Percentiles rank a stretch among this genome's conserved stretches.
phyloP scores from a whole-genome alignment of 2,113 vertebrate species.

The Psettodes erumei region DNA sequence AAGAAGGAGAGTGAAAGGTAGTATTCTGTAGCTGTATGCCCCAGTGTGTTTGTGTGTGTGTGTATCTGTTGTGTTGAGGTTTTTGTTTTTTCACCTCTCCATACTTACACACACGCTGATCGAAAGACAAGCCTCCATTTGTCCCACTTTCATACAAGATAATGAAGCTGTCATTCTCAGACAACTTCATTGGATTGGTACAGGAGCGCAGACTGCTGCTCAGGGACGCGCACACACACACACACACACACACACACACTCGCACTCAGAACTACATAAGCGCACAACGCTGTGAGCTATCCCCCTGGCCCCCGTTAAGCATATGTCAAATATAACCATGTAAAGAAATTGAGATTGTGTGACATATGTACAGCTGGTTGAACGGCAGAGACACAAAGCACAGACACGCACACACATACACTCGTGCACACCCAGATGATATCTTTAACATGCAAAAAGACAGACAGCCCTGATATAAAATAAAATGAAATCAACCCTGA shows the following conservation, averaged over 20 bases:
- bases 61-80: slow-evolving; percentile 10
- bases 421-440: slow-evolving; percentile 52
- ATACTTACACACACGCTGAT: slow-evolving; percentile 85
- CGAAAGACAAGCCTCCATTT: slow-evolving; percentile 99
- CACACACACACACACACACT: slow-evolving; percentile 43
- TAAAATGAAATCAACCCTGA: slow-evolving; percentile 81
- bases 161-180: slow-evolving; percentile 99
- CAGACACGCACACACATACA: slow-evolving; percentile 13
- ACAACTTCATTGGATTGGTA: slow-evolving; percentile 97
- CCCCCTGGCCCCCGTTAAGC: slow-evolving; percentile 75
- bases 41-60: neutral
- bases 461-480: slow-evolving; percentile 71
- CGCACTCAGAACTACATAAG: slow-evolving; percentile 28
- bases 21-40: neutral
- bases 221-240: slow-evolving; percentile 48
- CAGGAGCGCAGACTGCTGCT: slow-evolving; percentile 80
- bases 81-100: slow-evolving; percentile 57
- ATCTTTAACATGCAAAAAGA: slow-evolving; percentile 77
- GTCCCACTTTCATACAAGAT: slow-evolving; percentile 99
- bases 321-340: slow-evolving; percentile 83
- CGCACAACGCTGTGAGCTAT: slow-evolving; percentile 56
- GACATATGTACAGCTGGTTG: slow-evolving; percentile 74
- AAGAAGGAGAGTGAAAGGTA: slow-evolving; percentile 28
- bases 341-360: slow-evolving; percentile 75
- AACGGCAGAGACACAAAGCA: slow-evolving; percentile 69